Conservation (phyloP, 2,113 vertebrate genomes). For the Pundamilia nyererei region DNA sequence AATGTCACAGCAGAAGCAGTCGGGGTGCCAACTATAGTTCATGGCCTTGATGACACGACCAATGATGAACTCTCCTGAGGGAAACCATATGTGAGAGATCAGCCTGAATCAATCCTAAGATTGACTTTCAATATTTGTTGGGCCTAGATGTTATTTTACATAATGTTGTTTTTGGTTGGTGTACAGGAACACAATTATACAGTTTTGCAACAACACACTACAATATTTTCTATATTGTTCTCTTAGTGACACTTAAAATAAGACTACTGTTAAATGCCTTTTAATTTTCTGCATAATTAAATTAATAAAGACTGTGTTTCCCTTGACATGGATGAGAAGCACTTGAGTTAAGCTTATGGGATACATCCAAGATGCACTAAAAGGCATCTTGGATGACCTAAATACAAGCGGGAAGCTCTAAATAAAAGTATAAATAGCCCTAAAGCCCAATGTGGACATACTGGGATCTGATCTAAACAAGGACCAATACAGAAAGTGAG, state of each 20-base stretch:
- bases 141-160: background rate
- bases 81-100: conserved; percentile 14
- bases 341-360: background rate
- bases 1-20: conserved; percentile 96
- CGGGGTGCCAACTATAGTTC: conserved; percentile 99
- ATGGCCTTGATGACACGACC: conserved; percentile 99
- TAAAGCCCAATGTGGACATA: background rate
- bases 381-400: background rate
- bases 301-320: background rate
- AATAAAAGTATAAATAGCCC: background rate
- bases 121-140: background rate
- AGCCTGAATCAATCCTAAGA: background rate
- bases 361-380: background rate
- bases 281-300: conserved; percentile 6
- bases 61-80: conserved; percentile 94
- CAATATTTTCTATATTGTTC: background rate
- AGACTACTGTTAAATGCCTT: background rate
- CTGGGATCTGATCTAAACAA: background rate
- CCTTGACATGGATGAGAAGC: background rate
- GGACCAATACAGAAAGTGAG: background rate
- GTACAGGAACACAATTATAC: background rate
- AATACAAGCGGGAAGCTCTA: background rate
- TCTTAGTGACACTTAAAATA: background rate
- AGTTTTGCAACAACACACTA: background rate
- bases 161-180: background rate